A percentile compares a stretch with the other conserved stretches of the same genome.
phyloP scores from a whole-genome alignment of 2,113 vertebrate genomes.

The Bettongia penicillata region DNA sequence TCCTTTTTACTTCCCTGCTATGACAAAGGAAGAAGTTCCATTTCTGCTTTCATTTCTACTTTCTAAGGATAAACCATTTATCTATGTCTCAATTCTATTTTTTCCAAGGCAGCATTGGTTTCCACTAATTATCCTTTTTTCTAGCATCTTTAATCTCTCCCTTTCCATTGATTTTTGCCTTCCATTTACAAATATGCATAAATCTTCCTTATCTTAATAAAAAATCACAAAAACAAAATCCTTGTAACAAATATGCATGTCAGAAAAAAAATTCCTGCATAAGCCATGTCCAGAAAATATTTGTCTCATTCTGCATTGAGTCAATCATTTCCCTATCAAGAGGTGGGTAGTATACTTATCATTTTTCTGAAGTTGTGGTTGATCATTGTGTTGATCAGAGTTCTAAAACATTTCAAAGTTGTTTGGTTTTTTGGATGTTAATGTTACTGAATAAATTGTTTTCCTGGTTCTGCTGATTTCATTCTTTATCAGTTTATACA shows the following conservation, averaged over 20 bases:
- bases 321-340: neutral
- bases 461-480: neutral
- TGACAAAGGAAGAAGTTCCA: neutral
- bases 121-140: neutral
- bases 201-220: neutral
- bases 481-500: neutral
- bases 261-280: neutral
- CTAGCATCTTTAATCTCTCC: neutral
- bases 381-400: neutral
- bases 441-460: neutral
- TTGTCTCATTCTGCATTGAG: neutral
- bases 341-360: neutral
- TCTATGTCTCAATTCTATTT: neutral
- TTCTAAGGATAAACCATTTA: neutral
- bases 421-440: neutral
- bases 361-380: neutral
- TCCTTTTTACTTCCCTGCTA: neutral
- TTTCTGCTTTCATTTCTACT: neutral
- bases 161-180: neutral
- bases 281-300: neutral
- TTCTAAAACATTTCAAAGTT: neutral
- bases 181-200: neutral
- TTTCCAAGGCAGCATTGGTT: neutral
- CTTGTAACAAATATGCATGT: neutral
- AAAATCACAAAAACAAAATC: neutral